phyloP scores from a whole-genome alignment of 2,113 vertebrate species.

The Halichoerus grypus region DNA sequence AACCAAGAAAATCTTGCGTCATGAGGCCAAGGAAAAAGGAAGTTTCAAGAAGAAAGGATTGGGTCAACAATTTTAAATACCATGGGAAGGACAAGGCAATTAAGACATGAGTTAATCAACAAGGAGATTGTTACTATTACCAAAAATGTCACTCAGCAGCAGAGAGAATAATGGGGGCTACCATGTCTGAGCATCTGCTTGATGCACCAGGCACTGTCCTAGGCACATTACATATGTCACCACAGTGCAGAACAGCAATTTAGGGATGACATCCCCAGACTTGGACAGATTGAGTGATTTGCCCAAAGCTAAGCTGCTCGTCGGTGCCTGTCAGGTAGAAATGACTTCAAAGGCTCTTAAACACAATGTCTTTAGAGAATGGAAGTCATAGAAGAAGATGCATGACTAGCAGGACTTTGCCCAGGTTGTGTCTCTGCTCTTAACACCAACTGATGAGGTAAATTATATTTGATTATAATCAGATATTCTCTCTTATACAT shows the following conservation, averaged over 20 bases:
- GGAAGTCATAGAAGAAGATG: background rate
- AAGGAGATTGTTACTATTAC: background rate
- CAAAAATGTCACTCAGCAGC: background rate
- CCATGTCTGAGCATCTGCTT: background rate
- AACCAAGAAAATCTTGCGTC: background rate
- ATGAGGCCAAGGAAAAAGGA: background rate
- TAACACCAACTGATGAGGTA: background rate
- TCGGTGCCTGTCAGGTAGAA: background rate
- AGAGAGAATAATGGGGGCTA: background rate
- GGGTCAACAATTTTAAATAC: background rate
- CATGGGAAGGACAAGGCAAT: background rate
- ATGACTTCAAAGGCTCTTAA: background rate
- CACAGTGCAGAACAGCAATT: background rate
- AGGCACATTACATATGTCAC: background rate
- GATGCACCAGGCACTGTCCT: background rate
- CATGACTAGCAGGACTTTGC: background rate
- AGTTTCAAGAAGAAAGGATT: constrained; percentile 3
- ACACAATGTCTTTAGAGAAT: background rate
- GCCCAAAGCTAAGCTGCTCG: background rate
- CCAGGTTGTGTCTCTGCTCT: background rate
- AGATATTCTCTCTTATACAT: background rate
- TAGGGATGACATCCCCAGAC: background rate
- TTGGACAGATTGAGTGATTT: background rate
- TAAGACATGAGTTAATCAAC: background rate
- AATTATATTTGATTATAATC: background rate